Base-by-base conservation (phyloP, 2,113 vertebrate species). In the Gadus macrocephalus region DNA sequence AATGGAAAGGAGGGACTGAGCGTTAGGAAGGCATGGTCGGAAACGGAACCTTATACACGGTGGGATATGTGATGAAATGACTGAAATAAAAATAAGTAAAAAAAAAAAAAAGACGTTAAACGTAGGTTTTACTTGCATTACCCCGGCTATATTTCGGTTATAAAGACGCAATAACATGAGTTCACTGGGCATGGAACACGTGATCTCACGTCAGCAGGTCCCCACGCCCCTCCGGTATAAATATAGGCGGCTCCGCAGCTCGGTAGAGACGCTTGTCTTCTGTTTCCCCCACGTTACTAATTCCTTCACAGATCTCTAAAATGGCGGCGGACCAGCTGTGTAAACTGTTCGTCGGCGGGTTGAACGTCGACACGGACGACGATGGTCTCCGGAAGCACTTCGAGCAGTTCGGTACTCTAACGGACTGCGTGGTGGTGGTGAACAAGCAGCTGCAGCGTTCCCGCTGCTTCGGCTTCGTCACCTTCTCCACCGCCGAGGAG, bases 301-400 rank as follows among this genome's bases (percentile, higher is more conserved):
- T 0, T 3, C 11, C 0, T 4, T 14, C 1, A 0, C 0, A 0
- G 0, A 0, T 9, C n/a, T 9, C 5, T 81, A 66, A 76, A 19
- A 97, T 97, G 96, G 91, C 91, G 70, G 95, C 91, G 70, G 95
- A 96, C 78, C 96, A 98, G 90, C 91, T 98, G 6, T 98, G 96
- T 67, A 98, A 98, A 90, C 94, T 98, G 72, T 98, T 98, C 70
- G 96, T 98, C 79, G 96, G 96, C 19, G 96, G 96, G 15, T 90
- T 98, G 8, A 98, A 98, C 70, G 96, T 98, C 61, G 94, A 98
- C 88, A 98, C 96, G 71, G 96, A 95, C 59, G 95, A 96, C 85
- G 95, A 95, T 31, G 96, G 96, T 53, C 92, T 98, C 49, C 94
- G 96, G 61, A 94, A 95, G 79, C 94, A 98, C 78, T 98, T 98